A percentile compares a stretch with the other conserved stretches of the same genome.
These are phyloP conservation scores for Paramacrobiotus metropolitanus DNA, from an alignment of 1,140 invertebrate genomes.

Conservation along the genomic window DNA sequence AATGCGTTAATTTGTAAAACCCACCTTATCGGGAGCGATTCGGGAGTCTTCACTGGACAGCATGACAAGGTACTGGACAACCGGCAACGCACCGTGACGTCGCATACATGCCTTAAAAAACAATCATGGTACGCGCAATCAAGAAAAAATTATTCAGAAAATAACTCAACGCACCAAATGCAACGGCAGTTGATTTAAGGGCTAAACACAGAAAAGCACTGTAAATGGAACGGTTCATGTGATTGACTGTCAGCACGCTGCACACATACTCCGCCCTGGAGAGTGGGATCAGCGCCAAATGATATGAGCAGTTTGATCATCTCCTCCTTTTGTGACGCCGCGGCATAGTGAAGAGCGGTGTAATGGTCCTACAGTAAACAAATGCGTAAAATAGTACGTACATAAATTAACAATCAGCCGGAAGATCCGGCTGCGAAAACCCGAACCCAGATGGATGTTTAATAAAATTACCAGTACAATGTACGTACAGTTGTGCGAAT, in stretches of 20 bases:
- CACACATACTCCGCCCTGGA: conserved; percentile 63
- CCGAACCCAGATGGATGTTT: background rate
- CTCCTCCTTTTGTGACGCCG: conserved; percentile 78
- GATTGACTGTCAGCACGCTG: background rate
- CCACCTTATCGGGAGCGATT: conserved; percentile 57
- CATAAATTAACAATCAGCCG: background rate
- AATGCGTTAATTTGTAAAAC: no score
- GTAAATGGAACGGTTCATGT: background rate
- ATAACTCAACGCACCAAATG: no score
- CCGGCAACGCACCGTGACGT: conserved; percentile 65
- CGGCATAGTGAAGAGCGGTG: conserved; percentile 72
- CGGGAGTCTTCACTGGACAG: conserved; percentile 64
- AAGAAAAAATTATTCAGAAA: no score
- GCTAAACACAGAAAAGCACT: conserved; percentile 17
- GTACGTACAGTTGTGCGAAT: background rate
- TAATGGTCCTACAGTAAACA: conserved; percentile 56
- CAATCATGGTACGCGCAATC: no score
- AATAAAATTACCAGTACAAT: background rate
- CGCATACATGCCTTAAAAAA: conserved; percentile 64
- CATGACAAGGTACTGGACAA: conserved; percentile 54
- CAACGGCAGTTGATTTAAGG: conserved; percentile 53
- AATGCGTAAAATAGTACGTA: background rate
- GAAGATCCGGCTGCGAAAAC: background rate
- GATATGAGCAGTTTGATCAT: conserved; percentile 66
- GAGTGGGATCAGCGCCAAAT: conserved; percentile 68